Evolutionary conservation across 2,113 vertebrate species (phyloP).

Genomic region (Dasyprocta punctata): DNA sequence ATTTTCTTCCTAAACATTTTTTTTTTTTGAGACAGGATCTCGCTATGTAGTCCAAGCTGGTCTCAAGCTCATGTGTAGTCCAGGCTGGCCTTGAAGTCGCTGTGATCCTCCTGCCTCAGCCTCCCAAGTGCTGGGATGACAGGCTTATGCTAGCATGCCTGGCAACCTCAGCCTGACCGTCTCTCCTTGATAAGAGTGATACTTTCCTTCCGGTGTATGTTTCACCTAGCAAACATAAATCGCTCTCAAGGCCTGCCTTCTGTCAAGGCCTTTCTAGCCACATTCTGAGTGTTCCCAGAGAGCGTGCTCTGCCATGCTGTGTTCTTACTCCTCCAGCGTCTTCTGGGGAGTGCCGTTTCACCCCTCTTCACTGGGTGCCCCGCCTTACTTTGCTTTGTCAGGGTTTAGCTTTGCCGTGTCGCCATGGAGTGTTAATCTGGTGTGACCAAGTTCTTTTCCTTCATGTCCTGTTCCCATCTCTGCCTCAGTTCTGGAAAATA

Average conservation of each 20-base stretch:
- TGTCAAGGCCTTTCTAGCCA: not conserved
- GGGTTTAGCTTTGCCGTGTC: not conserved
- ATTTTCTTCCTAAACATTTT: too few species aligned
- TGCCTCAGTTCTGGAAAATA: not conserved
- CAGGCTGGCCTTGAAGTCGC: too few species aligned
- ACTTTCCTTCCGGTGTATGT: too few species aligned
- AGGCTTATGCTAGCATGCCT: not conserved
- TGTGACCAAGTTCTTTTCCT: not conserved
- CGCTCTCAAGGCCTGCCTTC: too few species aligned
- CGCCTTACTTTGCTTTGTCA: not conserved
- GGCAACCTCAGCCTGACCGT: not conserved
- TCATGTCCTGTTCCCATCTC: not conserved
- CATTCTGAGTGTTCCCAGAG: too few species aligned
- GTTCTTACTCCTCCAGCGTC: too few species aligned
- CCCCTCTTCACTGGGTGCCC: not conserved
- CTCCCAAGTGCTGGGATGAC: not conserved
- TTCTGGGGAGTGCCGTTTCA: not conserved
- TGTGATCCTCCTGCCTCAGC: not conserved
- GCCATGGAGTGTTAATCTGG: not conserved
- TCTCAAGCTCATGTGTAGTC: too few species aligned
- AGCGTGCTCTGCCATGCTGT: not conserved
- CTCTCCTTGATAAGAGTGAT: not conserved
- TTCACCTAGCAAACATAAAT: too few species aligned
- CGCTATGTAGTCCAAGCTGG: too few species aligned
- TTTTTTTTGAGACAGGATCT: too few species aligned